phyloP scores from a whole-genome alignment of 2,888 invertebrate genomes.

The Caenorhabditis virilis region DNA sequence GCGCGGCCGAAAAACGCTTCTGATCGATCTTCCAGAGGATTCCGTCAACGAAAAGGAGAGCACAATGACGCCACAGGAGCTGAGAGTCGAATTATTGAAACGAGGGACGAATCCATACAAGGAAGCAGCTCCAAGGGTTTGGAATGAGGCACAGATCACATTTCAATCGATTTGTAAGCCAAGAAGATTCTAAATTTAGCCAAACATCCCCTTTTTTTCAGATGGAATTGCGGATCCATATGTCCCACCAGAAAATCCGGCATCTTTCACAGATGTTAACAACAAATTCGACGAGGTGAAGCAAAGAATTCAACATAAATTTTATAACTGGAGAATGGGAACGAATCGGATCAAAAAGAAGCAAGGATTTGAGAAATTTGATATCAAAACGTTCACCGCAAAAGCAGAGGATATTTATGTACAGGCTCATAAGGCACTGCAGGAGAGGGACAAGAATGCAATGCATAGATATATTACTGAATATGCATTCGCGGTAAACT shows the following conservation, averaged over 20 bases:
- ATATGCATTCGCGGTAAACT: constrained; percentile 49
- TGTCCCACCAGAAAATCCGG: constrained; percentile 50
- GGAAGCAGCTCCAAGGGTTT: constrained; percentile 56
- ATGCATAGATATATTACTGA: constrained; percentile 61
- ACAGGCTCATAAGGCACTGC: constrained; percentile 58
- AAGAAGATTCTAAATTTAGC: too few species aligned
- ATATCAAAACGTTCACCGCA: constrained; percentile 55
- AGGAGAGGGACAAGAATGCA: constrained; percentile 44
- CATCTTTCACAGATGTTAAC: constrained; percentile 22
- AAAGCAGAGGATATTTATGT: constrained; percentile 61
- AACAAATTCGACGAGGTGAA: constrained; percentile 37
- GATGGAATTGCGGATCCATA: constrained; percentile 64
- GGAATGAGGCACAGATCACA: constrained; percentile 64
- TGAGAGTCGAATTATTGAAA: constrained; percentile 58
- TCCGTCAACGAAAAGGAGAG: constrained; percentile 43
- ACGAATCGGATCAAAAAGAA: constrained; percentile 60
- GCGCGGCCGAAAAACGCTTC: constrained; percentile 61
- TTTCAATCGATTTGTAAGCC: constrained; percentile 61
- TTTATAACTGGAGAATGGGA: constrained; percentile 57
- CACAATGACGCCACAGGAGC: constrained; percentile 49
- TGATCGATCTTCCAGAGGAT: constrained; percentile 63
- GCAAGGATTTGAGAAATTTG: constrained; percentile 64
- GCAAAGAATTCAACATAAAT: constrained; percentile 50
- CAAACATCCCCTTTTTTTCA: too few species aligned
- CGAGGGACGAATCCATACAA: constrained; percentile 61